phyloP scores from a whole-genome alignment of 1,140 invertebrate species.

The Ostrea denselamellosa region DNA sequence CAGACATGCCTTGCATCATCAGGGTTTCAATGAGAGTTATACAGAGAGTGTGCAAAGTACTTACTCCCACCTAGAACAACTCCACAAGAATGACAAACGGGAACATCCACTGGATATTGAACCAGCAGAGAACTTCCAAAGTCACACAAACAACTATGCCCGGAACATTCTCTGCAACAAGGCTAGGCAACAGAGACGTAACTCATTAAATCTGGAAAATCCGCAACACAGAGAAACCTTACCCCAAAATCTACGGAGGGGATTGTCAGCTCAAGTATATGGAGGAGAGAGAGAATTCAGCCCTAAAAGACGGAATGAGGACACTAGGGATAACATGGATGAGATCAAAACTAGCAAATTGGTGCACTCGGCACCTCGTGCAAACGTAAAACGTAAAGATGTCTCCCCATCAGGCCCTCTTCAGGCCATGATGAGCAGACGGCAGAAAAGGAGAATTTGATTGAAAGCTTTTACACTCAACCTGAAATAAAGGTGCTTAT shows the following conservation, averaged over 20 bases:
- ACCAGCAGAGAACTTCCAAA: background rate
- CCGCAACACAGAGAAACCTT: background rate
- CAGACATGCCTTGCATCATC: background rate
- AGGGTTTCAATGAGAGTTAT: background rate
- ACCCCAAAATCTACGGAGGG: background rate
- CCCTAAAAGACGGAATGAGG: background rate
- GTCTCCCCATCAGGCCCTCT: background rate
- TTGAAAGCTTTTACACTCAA: too few relatives aligned
- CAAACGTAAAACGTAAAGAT: background rate
- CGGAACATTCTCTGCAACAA: constrained; percentile 13
- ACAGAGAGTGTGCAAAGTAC: background rate
- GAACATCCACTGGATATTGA: background rate
- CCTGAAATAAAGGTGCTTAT: too few relatives aligned
- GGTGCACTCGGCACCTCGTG: background rate
- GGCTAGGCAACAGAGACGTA: background rate
- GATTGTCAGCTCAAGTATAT: background rate
- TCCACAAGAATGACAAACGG: background rate
- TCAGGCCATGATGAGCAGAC: constrained; percentile 11
- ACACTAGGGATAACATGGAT: background rate
- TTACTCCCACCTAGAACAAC: background rate
- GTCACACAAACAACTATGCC: background rate
- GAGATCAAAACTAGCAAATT: background rate
- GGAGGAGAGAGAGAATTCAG: background rate
- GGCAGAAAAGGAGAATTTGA: background rate
- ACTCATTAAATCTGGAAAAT: background rate